These are phyloP conservation scores for Drosophila orosa DNA, from an alignment of 1,140 invertebrate genomes.

Conservation along the genomic window DNA sequence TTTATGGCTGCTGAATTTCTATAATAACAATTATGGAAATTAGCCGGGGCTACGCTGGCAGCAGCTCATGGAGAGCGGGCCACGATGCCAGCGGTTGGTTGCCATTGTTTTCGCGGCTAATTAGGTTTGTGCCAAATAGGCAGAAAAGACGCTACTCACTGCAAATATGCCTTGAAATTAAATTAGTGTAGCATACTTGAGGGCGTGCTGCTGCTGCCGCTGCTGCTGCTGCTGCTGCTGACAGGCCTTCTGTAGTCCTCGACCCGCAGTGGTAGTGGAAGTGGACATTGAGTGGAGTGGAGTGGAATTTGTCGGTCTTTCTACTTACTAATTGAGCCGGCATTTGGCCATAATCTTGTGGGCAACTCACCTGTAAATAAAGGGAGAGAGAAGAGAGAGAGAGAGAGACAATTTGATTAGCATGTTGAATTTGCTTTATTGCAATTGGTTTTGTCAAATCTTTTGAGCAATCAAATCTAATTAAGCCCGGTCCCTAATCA, in stretches of 20 bases:
- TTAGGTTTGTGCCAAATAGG: conserved; percentile 81
- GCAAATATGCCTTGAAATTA: conserved; percentile 72
- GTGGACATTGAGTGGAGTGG: conserved; percentile 25
- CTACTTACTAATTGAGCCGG: conserved; percentile 80
- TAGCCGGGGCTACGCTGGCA: conserved; percentile 46
- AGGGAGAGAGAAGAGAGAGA: conserved; percentile 28
- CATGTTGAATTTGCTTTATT: conserved; percentile 59
- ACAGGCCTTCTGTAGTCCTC: conserved; percentile 34
- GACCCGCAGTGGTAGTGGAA: conserved; percentile 9
- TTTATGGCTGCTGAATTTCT: conserved; percentile 81
- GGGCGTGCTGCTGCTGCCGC: conserved; percentile 14
- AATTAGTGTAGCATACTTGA: conserved; percentile 61
- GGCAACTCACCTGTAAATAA: conserved; percentile 80
- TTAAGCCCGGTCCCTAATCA: conserved; percentile 71
- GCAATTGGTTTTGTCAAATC: conserved; percentile 58
- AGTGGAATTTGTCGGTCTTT: conserved; percentile 42
- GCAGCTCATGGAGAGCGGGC: background rate
- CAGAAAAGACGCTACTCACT: conserved; percentile 67
- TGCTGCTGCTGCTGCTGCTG: conserved; percentile 19
- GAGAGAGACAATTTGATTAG: conserved; percentile 69
- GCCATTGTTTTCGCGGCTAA: conserved; percentile 80
- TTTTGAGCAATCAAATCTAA: conserved; percentile 82
- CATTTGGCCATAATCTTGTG: conserved; percentile 72
- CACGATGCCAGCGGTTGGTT: background rate
- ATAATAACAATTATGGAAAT: conserved; percentile 84